Evolutionary conservation across 2,888 invertebrate genomes (phyloP), one percentile per base, ranked within the genome.

Genomic region (Ischnura elegans): DNA sequence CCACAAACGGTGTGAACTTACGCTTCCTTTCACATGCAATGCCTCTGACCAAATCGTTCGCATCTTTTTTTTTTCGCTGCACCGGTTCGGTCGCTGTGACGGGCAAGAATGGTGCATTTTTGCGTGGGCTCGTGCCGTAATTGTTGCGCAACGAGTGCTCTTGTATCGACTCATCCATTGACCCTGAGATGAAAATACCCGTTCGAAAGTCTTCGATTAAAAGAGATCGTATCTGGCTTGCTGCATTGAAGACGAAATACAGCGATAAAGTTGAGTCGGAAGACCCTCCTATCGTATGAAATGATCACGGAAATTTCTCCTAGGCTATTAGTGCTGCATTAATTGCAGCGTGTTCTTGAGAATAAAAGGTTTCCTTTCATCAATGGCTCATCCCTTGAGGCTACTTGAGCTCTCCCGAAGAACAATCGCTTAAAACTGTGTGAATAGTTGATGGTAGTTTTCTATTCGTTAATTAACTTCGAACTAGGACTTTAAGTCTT

Each of bases 101-200:
- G 29, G 16, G 76, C 36, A 25, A 36, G 76, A 36, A 36, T 5
- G n/a, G 86, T 86, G 86, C 45, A 13, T 43, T 61, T 90, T 90
- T 90, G 25, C n/a, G 43, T 51, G 51, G 8, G n/a, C 36, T 43
- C 47, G 36, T 36, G 29, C 36, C 16, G 90, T 61, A 55, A 61
- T 43, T 90, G 61, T 90, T 90, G 61, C 90, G 90, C 61, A 90
- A 90, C 42, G n/a, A 42, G 90, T 42, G 76, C 13, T 16, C 36
- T 76, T 36, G 29, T 36, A 36, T 36, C 16, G 16, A 76, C 76
- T 36, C 29, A 36, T 76, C 36, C n/a, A 36, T 29, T n/a, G 76
- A 76, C 36, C 76, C 36, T 76, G 36, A 76, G 36, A 76, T 76
- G 76, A 76, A 76, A 36, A 36, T 8, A 36, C 36, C 10, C 36